Conservation (phyloP, 2,797 vertebrate genomes). For the Oophaga sylvatica region DNA sequence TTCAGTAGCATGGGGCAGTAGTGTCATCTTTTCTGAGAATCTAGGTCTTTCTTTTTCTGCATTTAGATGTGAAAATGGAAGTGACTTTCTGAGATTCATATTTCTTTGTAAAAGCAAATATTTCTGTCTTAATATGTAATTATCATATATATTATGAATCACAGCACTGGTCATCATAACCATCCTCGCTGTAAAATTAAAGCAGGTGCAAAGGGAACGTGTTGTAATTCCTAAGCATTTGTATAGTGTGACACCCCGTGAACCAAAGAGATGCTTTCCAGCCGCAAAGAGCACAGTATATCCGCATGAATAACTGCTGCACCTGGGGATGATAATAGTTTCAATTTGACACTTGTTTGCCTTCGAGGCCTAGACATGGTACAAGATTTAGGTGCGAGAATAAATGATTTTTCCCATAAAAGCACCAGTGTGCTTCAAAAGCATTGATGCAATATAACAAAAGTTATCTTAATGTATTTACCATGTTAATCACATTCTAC, state of each 20-base stretch:
- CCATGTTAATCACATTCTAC: too few relatives aligned
- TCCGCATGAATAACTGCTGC: slow-evolving; percentile 37
- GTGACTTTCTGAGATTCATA: too few relatives aligned
- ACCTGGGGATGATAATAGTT: slow-evolving; percentile 25
- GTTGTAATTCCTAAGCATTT: neutral
- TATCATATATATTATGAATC: neutral
- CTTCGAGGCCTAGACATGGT: slow-evolving; percentile 18
- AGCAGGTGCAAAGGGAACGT: neutral
- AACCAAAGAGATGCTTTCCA: slow-evolving; percentile 35
- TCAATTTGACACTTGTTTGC: slow-evolving; percentile 40
- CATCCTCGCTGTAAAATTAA: neutral
- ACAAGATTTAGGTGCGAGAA: neutral
- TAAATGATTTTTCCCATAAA: slow-evolving; percentile 4
- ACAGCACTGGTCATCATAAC: neutral
- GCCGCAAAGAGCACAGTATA: slow-evolving; percentile 25
- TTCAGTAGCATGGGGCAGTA: too few relatives aligned
- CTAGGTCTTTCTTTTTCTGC: too few relatives aligned
- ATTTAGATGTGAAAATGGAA: neutral
- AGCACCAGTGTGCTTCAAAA: neutral
- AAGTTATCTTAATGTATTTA: neutral
- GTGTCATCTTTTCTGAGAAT: too few relatives aligned
- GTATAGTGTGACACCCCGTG: slow-evolving; percentile 13
- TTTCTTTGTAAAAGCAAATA: neutral
- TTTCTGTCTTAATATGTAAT: neutral
- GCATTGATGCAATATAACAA: neutral